Evolutionary conservation across 2,888 invertebrate species (phyloP).

Genomic region (Metallyticus violacea): DNA sequence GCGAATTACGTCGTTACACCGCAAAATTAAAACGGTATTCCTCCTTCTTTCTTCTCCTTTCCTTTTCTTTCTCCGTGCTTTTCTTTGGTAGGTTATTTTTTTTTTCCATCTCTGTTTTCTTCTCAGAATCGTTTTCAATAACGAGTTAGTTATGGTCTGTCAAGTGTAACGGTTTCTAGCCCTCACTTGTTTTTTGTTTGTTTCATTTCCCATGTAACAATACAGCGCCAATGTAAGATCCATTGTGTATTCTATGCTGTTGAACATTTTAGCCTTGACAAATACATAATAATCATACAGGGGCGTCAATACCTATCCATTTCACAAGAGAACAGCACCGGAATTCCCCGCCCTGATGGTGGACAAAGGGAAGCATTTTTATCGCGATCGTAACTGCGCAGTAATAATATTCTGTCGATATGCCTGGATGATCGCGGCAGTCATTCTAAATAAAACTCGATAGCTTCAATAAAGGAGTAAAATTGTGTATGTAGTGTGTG

Average conservation of each 20-base stretch:
- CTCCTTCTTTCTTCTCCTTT: background rate
- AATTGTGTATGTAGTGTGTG: background rate
- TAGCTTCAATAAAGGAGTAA: conserved; percentile 16
- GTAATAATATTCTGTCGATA: conserved; percentile 8
- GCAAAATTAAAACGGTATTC: too few species aligned
- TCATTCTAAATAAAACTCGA: background rate
- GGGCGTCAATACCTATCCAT: conserved; percentile 6
- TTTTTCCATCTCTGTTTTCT: background rate
- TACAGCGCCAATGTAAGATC: background rate
- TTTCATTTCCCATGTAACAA: background rate
- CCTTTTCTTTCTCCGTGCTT: background rate
- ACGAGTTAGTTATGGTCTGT: conserved; percentile 3
- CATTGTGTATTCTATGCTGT: conserved; percentile 6
- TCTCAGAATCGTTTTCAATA: background rate
- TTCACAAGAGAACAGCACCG: too few species aligned
- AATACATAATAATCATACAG: conserved; percentile 1
- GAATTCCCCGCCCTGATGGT: background rate
- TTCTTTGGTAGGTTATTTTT: background rate
- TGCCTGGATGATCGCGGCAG: background rate
- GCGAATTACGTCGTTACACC: too few species aligned
- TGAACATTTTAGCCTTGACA: conserved; percentile 13
- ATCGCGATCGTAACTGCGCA: background rate
- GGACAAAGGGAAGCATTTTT: background rate
- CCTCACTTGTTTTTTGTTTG: background rate
- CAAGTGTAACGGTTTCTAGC: background rate